Conservation (phyloP, 2,888 invertebrate species). For the Andrena dorsata region DNA sequence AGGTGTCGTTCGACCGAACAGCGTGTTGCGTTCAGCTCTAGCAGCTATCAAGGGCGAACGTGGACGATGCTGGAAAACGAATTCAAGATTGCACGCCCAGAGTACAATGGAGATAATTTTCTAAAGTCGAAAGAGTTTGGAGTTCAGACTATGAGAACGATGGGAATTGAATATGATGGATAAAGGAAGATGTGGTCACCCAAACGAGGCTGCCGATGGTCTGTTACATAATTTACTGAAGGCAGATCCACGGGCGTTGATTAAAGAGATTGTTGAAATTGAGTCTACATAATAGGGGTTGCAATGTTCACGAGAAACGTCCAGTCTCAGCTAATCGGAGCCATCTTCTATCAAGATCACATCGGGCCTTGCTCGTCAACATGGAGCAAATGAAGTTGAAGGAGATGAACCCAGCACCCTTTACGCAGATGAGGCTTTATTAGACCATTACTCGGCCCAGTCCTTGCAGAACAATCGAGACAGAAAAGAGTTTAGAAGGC, state of each 20-base stretch:
- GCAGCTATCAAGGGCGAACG: constrained; percentile 40
- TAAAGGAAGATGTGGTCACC: background rate
- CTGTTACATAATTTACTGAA: background rate
- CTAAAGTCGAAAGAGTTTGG: background rate
- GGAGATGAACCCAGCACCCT: background rate
- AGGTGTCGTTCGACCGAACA: constrained; percentile 45
- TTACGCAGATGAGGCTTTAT: background rate
- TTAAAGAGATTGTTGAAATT: constrained; percentile 7
- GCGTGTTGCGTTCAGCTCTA: constrained; percentile 44
- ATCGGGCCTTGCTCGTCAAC: background rate
- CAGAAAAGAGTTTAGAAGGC: background rate
- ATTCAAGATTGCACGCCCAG: background rate
- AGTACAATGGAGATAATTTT: background rate
- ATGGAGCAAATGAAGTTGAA: constrained; percentile 4
- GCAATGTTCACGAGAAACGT: background rate
- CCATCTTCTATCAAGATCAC: background rate
- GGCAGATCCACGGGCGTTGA: background rate
- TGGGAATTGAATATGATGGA: background rate
- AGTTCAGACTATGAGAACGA: background rate
- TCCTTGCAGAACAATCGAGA: background rate
- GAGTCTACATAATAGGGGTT: background rate
- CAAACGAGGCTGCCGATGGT: background rate
- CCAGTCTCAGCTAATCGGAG: background rate
- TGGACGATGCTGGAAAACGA: constrained; percentile 15
- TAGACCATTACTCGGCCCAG: background rate